Conservation (phyloP, 2,888 invertebrate genomes). For the Nomada ferruginata region DNA sequence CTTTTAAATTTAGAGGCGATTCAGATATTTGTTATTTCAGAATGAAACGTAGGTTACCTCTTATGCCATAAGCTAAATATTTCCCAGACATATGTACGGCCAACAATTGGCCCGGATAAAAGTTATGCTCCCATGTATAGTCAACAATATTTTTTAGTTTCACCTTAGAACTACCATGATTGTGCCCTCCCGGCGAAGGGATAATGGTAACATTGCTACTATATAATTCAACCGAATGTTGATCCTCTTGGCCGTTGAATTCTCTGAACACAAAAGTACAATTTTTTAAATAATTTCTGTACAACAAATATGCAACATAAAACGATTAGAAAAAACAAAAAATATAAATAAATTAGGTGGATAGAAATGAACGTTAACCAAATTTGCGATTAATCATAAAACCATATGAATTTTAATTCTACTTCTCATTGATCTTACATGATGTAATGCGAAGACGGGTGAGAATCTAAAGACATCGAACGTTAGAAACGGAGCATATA, state of each 20-base stretch:
- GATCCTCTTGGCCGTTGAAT: conserved; percentile 87
- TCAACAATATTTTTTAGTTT: conserved; percentile 95
- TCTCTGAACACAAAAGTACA: conserved; percentile 83
- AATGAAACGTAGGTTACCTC: conserved; percentile 86
- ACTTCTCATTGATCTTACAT: background rate
- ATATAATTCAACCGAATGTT: conserved; percentile 86
- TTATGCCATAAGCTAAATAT: conserved; percentile 95
- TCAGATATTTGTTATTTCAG: background rate
- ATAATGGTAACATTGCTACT: conserved; percentile 89
- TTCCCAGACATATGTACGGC: conserved; percentile 94
- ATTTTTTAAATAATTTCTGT: too few relatives aligned
- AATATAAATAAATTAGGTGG: too few relatives aligned
- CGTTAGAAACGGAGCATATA: background rate
- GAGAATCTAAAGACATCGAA: background rate
- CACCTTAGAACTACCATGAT: conserved; percentile 94
- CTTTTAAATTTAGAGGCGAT: background rate
- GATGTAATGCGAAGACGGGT: too few relatives aligned
- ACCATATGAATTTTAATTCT: background rate
- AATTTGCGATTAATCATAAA: background rate
- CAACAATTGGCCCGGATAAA: conserved; percentile 94
- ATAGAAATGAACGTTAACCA: background rate
- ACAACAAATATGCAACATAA: conserved; percentile 1
- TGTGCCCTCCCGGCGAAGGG: conserved; percentile 90
- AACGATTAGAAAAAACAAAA: background rate
- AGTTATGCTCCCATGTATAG: conserved; percentile 96